These are phyloP conservation scores for Steatocranus sp. DNA, from an alignment of 2,797 vertebrate genomes.

Conservation along the genomic window DNA sequence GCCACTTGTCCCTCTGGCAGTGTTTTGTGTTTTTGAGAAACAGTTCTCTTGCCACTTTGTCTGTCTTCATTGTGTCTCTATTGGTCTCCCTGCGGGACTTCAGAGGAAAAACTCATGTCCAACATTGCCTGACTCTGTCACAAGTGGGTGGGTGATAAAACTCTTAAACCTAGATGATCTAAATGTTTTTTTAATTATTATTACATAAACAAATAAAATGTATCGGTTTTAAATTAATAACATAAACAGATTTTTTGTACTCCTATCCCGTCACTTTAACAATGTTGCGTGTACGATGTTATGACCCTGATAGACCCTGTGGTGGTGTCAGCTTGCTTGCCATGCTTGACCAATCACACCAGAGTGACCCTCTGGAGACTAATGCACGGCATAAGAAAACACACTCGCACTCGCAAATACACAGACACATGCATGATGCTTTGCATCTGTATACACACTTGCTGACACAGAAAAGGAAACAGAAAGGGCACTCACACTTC, in stretches of 20 bases:
- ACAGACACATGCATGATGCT: not conserved
- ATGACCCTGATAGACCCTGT: not conserved
- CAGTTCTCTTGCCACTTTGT: slow-evolving; percentile 11
- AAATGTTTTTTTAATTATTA: not conserved
- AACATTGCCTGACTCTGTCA: slow-evolving; percentile 6
- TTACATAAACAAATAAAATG: not conserved
- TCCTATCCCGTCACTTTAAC: not conserved
- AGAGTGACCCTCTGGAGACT: not conserved
- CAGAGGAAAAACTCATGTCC: not conserved
- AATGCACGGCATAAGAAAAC: not conserved
- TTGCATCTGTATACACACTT: not conserved
- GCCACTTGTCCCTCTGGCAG: not conserved
- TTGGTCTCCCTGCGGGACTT: slow-evolving; percentile 2
- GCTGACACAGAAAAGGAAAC: not conserved
- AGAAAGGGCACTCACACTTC: slow-evolving; percentile 90
- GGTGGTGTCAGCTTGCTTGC: not conserved
- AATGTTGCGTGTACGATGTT: not conserved
- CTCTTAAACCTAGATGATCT: not conserved
- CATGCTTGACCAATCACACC: slow-evolving; percentile 12
- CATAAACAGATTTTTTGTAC: not conserved
- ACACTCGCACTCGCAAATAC: not conserved
- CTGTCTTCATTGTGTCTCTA: slow-evolving; percentile 12
- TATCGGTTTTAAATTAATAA: not conserved
- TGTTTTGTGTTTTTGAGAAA: not conserved
- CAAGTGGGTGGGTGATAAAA: not conserved